These are phyloP conservation scores for Bembecia ichneumoniformis DNA, from an alignment of 2,888 invertebrate species.

Conservation along the genomic window DNA sequence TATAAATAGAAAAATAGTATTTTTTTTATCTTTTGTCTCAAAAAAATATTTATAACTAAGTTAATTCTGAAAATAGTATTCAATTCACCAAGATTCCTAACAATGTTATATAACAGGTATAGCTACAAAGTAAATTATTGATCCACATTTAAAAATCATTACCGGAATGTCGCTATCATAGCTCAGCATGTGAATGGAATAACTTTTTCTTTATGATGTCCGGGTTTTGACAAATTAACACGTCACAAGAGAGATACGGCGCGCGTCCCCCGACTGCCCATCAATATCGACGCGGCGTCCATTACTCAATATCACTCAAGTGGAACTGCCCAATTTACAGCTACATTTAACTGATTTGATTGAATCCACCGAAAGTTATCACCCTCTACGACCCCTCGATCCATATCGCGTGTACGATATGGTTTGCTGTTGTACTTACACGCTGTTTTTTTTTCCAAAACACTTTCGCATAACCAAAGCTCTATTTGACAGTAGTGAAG, in stretches of 20 bases:
- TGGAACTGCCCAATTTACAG: slow-evolving; percentile 68
- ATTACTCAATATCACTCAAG: slow-evolving; percentile 67
- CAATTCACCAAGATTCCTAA: too few species aligned
- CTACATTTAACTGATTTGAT: slow-evolving; percentile 69
- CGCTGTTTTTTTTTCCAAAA: too few species aligned
- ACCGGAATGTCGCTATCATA: background rate
- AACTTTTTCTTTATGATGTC: slow-evolving; percentile 52
- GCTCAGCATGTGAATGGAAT: slow-evolving; percentile 25
- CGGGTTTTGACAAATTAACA: slow-evolving; percentile 60
- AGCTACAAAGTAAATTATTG: background rate
- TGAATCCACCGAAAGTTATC: slow-evolving; percentile 57
- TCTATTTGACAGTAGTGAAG: too few species aligned
- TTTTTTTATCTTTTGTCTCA: too few species aligned
- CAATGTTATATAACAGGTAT: too few species aligned
- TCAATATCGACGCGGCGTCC: slow-evolving; percentile 56
- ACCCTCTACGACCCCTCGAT: slow-evolving; percentile 12
- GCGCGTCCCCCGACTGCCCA: slow-evolving; percentile 41
- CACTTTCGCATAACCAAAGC: too few species aligned
- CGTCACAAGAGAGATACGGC: slow-evolving; percentile 47
- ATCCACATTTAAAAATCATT: background rate
- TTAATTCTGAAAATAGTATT: too few species aligned
- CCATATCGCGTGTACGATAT: background rate
- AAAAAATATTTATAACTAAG: too few species aligned
- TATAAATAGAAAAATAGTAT: too few species aligned
- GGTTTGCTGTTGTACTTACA: too few species aligned